Conservation (phyloP, 2,888 invertebrate genomes). For the Thysanoteuthis rhombus region DNA sequence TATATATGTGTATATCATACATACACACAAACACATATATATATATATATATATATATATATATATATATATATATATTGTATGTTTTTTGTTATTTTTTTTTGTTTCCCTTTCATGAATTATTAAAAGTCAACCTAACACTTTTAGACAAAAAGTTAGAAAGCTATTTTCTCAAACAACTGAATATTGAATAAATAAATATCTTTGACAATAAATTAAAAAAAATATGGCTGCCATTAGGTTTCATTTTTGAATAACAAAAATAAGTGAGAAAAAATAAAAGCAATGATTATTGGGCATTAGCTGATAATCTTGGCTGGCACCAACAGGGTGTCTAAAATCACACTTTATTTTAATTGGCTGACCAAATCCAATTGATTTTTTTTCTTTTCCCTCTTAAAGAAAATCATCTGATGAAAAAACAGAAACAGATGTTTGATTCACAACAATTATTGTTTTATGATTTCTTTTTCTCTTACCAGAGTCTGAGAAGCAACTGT, state of each 20-base stretch:
- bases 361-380: neutral
- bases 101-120: neutral
- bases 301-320: slow-evolving; percentile 12
- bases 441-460: neutral
- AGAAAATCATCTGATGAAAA: neutral
- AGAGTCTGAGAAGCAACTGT: too few relatives aligned
- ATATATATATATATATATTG: too few relatives aligned
- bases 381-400: neutral
- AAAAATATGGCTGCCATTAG: neutral
- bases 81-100: too few relatives aligned
- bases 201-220: neutral
- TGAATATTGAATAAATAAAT: neutral
- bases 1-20: too few relatives aligned
- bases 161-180: neutral
- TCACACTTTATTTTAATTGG: neutral
- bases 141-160: neutral
- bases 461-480: neutral
- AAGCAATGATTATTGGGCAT: neutral
- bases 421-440: neutral
- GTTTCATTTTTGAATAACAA: neutral
- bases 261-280: neutral
- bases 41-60: too few relatives aligned
- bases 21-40: too few relatives aligned
- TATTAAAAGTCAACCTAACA: neutral
- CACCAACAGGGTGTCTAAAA: slow-evolving; percentile 12